Evolutionary conservation across 1,140 invertebrate genomes (phyloP).

Genomic region (Euwallacea similis): DNA sequence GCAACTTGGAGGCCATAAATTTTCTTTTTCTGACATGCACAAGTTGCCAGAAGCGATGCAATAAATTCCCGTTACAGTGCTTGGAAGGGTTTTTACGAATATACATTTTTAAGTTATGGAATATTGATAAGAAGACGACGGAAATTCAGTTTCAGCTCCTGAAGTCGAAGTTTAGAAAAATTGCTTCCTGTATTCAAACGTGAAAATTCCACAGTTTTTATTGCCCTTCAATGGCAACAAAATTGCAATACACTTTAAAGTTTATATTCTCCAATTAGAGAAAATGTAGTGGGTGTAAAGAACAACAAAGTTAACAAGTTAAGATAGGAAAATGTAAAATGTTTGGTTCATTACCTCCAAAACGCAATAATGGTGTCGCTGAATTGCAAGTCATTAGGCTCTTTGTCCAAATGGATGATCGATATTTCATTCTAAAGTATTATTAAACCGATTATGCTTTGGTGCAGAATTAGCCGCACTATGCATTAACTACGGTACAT

Average conservation of each 20-base stretch:
- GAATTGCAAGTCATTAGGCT: background rate
- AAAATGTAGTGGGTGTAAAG: too few species aligned
- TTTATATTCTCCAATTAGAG: too few species aligned
- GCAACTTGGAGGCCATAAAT: constrained; percentile 40
- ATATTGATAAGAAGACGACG: constrained; percentile 40
- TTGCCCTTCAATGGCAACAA: too few species aligned
- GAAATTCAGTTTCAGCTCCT: constrained; percentile 2
- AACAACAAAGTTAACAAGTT: too few species aligned
- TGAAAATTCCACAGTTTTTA: too few species aligned
- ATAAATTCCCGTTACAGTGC: constrained; percentile 44
- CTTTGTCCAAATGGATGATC: background rate
- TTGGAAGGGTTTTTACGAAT: constrained; percentile 39
- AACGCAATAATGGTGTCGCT: background rate
- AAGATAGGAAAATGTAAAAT: too few species aligned
- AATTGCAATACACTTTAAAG: too few species aligned
- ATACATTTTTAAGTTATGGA: constrained; percentile 44
- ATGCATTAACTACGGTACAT: too few species aligned
- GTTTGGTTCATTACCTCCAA: too few species aligned
- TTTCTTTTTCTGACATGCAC: constrained; percentile 43
- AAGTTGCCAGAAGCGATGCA: constrained; percentile 42
- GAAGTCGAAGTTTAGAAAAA: background rate
- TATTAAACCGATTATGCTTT: background rate
- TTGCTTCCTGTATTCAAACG: too few species aligned
- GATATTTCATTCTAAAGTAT: background rate
- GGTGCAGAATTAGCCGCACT: background rate